phyloP scores from a whole-genome alignment of 1,140 invertebrate species.

The Araneus ventricosus region DNA sequence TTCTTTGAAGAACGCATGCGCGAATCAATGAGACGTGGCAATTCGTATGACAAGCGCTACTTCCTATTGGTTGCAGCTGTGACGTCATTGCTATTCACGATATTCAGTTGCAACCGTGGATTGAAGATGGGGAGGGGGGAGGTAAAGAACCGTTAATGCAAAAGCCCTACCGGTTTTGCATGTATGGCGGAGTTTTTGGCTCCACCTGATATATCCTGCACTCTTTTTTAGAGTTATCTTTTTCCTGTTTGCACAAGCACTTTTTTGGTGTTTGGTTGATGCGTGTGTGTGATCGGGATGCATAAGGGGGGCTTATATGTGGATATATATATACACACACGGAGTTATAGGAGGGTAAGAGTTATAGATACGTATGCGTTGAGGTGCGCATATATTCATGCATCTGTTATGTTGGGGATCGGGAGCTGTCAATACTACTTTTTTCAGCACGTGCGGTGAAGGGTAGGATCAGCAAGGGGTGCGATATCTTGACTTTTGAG shows the following conservation, averaged over 20 bases:
- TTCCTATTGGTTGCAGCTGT: conserved; percentile 73
- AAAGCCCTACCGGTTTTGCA: conserved; percentile 61
- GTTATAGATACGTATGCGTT: conserved; percentile 10
- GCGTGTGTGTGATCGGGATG: conserved; percentile 33
- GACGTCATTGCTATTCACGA: conserved; percentile 75
- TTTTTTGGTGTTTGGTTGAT: conserved; percentile 31
- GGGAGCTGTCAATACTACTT: conserved; percentile 34
- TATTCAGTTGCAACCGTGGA: conserved; percentile 68
- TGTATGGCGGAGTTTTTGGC: conserved; percentile 68
- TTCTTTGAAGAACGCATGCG: conserved; percentile 66
- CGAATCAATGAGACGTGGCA: conserved; percentile 75
- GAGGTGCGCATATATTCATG: conserved; percentile 66
- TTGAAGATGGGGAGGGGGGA: background rate
- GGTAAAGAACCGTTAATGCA: conserved; percentile 60
- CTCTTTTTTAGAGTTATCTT: conserved; percentile 50
- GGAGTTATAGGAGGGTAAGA: background rate
- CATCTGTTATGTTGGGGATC: conserved; percentile 35
- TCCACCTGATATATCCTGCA: conserved; percentile 60
- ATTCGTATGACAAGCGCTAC: conserved; percentile 72
- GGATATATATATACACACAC: conserved; percentile 5
- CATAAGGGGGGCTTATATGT: background rate
- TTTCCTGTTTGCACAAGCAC: background rate
- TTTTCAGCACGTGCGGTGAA: background rate
- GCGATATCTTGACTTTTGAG: background rate
- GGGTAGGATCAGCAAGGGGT: background rate